Evolutionary conservation across 1,140 invertebrate genomes (phyloP).

Genomic region (Prorops nasuta): DNA sequence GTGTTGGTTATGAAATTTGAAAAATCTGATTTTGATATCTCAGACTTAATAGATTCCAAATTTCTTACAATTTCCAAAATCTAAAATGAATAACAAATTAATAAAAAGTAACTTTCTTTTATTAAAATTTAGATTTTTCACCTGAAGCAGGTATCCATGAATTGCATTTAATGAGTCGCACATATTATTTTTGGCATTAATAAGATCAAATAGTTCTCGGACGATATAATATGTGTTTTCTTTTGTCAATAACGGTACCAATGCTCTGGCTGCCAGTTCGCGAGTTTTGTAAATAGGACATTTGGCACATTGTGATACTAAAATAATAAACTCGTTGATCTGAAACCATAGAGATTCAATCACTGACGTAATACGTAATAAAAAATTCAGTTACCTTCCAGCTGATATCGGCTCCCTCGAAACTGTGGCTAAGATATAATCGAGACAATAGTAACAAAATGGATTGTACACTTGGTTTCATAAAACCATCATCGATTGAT

Average conservation of each 20-base stretch:
- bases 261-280: constrained; percentile 66
- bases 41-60: constrained; percentile 9
- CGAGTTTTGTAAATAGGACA: constrained; percentile 66
- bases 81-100: constrained; percentile 20
- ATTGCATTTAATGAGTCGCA: constrained; percentile 42
- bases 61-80: constrained; percentile 32
- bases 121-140: constrained; percentile 13
- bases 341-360: constrained; percentile 33
- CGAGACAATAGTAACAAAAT: constrained; percentile 76
- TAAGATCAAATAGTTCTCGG: constrained; percentile 34
- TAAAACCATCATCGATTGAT: constrained; percentile 41
- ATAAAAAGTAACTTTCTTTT: constrained; percentile 1
- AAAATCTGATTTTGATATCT: neutral
- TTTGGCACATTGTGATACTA: constrained; percentile 55
- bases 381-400: constrained; percentile 57
- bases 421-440: constrained; percentile 69
- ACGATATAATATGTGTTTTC: constrained; percentile 35
- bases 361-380: constrained; percentile 11
- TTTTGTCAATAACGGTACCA: constrained; percentile 62
- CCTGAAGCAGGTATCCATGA: constrained; percentile 53
- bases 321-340: constrained; percentile 49
- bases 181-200: constrained; percentile 17
- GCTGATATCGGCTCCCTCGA: constrained; percentile 66
- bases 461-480: constrained; percentile 68
- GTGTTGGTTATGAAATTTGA: neutral